Conservation (phyloP, 2,888 invertebrate genomes). For the Muscina levida region DNA sequence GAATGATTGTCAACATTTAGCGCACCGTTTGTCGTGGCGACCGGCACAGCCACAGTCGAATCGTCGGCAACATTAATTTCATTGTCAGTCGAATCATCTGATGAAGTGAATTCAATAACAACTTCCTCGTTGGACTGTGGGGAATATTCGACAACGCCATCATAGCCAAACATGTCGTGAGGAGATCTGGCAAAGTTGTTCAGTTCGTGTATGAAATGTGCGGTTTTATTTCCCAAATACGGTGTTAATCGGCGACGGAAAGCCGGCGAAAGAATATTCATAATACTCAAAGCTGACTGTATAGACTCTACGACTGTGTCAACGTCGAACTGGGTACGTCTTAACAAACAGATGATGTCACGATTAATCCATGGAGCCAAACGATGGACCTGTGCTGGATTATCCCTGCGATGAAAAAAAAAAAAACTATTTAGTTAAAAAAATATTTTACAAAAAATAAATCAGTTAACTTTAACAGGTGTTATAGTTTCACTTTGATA, state of each 20-base stretch:
- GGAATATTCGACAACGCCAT: conserved; percentile 85
- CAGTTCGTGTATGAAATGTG: conserved; percentile 95
- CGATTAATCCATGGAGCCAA: conserved; percentile 93
- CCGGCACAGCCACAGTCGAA: conserved; percentile 43
- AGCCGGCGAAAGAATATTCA: conserved; percentile 82
- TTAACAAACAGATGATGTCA: conserved; percentile 87
- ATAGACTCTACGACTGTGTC: conserved; percentile 86
- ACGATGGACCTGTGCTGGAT: conserved; percentile 90
- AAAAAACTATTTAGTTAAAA: too few species aligned
- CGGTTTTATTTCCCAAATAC: conserved; percentile 86
- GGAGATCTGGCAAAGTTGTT: conserved; percentile 92
- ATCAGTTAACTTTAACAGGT: too few species aligned
- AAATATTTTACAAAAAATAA: too few species aligned
- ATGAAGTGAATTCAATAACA: conserved; percentile 74
- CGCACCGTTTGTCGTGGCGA: conserved; percentile 54
- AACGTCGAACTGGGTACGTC: conserved; percentile 83
- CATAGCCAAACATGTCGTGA: conserved; percentile 92
- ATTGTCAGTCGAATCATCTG: conserved; percentile 72
- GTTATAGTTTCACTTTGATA: too few species aligned
- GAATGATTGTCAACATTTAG: conserved; percentile 61
- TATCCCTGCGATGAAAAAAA: conserved; percentile 83
- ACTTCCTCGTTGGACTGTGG: conserved; percentile 78
- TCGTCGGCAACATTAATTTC: conserved; percentile 65
- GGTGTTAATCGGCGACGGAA: conserved; percentile 86
- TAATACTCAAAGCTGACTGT: conserved; percentile 84